These are phyloP conservation scores for Phania funesta DNA, from an alignment of 2,888 invertebrate genomes.

Conservation along the genomic window DNA sequence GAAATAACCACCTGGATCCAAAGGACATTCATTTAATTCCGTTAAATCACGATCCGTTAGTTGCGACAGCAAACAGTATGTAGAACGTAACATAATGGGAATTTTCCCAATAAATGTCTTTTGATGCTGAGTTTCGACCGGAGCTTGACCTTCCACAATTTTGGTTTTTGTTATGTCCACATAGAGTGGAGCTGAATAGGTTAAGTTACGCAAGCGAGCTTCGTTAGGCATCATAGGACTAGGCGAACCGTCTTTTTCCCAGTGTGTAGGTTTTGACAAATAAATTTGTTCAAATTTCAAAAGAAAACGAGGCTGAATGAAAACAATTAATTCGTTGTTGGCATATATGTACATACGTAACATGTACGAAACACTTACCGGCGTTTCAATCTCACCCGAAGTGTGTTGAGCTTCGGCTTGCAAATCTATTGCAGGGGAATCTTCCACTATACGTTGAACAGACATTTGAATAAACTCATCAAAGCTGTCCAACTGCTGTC, in stretches of 20 bases:
- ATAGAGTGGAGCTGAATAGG: conserved; percentile 98
- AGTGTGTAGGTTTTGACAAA: conserved; percentile 99
- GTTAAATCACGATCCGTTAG: conserved; percentile 99
- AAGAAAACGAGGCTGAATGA: conserved; percentile 88
- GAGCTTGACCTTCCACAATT: conserved; percentile 93
- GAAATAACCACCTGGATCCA: conserved; percentile 99
- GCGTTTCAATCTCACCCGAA: conserved; percentile 94
- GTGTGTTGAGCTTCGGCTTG: conserved; percentile 99
- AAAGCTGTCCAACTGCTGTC: conserved; percentile 99
- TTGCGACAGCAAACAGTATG: conserved; percentile 96
- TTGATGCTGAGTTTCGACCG: conserved; percentile 90
- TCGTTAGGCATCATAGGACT: conserved; percentile 99
- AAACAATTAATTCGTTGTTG: too few species aligned
- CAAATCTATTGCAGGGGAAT: conserved; percentile 98
- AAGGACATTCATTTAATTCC: conserved; percentile 98
- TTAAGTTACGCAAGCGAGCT: conserved; percentile 96
- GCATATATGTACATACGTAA: not conserved
- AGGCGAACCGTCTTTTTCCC: conserved; percentile 99
- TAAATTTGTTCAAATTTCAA: conserved; percentile 99
- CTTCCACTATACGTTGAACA: conserved; percentile 99
- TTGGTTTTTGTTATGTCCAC: conserved; percentile 99
- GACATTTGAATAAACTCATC: conserved; percentile 99
- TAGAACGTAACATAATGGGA: conserved; percentile 99
- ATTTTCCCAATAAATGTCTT: conserved; percentile 93
- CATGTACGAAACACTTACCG: conserved; percentile 81